phyloP scores from a whole-genome alignment of 2,888 invertebrate species.

The Timandra comae region DNA sequence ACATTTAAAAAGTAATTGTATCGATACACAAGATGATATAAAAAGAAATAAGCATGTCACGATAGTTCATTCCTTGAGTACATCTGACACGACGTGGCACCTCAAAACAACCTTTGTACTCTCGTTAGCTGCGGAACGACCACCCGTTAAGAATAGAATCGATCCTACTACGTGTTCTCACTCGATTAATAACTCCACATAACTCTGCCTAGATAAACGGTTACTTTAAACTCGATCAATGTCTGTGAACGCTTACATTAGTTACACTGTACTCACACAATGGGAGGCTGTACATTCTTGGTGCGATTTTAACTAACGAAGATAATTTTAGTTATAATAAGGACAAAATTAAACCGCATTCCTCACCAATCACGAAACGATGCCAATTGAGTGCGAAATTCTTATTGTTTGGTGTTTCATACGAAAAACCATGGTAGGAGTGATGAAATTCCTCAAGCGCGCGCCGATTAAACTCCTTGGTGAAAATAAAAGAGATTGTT shows the following conservation, averaged over 20 bases:
- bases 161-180: conserved; percentile 12
- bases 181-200: no score
- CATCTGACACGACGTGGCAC: conserved; percentile 63
- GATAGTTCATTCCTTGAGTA: conserved; percentile 48
- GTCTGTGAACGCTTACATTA: no score
- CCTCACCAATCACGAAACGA: no score
- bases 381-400: no score
- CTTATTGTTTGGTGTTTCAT: not conserved
- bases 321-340: no score
- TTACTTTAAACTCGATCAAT: no score
- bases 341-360: no score
- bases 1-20: conserved; percentile 23
- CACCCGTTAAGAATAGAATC: conserved; percentile 68
- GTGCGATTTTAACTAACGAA: no score
- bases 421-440: conserved; percentile 13
- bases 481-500: conserved; percentile 76
- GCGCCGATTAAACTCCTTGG: conserved; percentile 71
- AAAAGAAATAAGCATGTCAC: conserved; percentile 47
- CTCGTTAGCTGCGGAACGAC: conserved; percentile 64
- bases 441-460: conserved; percentile 66
- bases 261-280: no score
- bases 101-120: conserved; percentile 72
- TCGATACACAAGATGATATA: conserved; percentile 23
- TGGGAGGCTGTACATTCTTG: no score
- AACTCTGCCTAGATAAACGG: no score